phyloP scores from a whole-genome alignment of 2,888 invertebrate species.

The Globia sparganii region DNA sequence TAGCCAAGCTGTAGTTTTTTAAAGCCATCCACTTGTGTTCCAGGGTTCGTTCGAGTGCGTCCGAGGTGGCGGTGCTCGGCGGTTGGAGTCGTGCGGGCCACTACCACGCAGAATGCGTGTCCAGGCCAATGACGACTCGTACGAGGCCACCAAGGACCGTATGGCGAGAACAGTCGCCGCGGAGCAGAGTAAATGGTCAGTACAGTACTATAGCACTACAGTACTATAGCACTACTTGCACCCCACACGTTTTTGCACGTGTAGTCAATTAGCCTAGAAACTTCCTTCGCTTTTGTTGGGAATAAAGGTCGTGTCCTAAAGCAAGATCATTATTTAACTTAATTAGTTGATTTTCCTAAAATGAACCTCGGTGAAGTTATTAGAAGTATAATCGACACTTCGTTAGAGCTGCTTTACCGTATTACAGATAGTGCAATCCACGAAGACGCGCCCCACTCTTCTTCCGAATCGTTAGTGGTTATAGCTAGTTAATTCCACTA shows the following conservation, averaged over 20 bases:
- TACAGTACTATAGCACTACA: slow-evolving; percentile 1
- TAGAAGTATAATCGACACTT: slow-evolving; percentile 34
- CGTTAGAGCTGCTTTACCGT: slow-evolving; percentile 16
- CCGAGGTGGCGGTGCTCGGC: slow-evolving; percentile 89
- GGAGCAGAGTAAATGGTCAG: slow-evolving; percentile 97
- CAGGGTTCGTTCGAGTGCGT: slow-evolving; percentile 98
- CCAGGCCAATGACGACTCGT: slow-evolving; percentile 98
- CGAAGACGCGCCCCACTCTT: too few species aligned
- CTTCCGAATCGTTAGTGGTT: too few species aligned
- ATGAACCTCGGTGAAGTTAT: slow-evolving; percentile 26
- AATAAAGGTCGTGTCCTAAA: background rate
- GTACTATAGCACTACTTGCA: background rate
- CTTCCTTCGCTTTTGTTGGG: slow-evolving; percentile 13
- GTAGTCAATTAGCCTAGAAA: slow-evolving; percentile 7
- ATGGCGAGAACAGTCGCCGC: slow-evolving; percentile 98
- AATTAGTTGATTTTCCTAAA: slow-evolving; percentile 22
- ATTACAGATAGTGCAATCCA: too few species aligned
- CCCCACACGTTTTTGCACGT: slow-evolving; percentile 21
- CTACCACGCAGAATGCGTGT: slow-evolving; percentile 97
- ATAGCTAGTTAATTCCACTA: too few species aligned
- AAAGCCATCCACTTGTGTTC: slow-evolving; percentile 62
- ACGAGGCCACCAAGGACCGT: slow-evolving; percentile 97
- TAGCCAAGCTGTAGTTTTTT: slow-evolving; percentile 5
- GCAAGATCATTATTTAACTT: slow-evolving; percentile 7
- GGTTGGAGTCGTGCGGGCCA: slow-evolving; percentile 95